A percentile compares a stretch with the other conserved stretches of the same genome.
These are phyloP conservation scores for Nephrotoma flavescens DNA, from an alignment of 2,888 invertebrate genomes.

Conservation along the genomic window DNA sequence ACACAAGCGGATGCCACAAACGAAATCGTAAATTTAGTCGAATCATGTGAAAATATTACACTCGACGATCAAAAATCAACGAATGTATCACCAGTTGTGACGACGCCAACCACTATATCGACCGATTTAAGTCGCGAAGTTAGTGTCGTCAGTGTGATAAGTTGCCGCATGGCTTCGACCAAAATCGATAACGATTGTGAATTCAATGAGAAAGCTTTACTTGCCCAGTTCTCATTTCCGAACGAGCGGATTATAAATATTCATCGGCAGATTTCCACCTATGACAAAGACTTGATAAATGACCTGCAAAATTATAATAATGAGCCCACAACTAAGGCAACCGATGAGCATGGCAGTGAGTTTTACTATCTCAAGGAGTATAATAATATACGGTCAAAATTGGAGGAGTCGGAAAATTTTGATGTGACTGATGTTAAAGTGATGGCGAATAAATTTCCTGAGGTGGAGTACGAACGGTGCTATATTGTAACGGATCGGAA, in stretches of 20 bases:
- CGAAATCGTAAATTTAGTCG: neutral
- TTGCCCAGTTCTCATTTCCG: conserved; percentile 28
- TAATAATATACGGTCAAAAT: neutral
- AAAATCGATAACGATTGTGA: conserved; percentile 27
- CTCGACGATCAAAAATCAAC: conserved; percentile 9
- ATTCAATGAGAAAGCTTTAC: conserved; percentile 23
- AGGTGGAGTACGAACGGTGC: conserved; percentile 31
- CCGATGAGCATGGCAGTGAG: conserved; percentile 25
- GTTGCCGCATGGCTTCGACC: conserved; percentile 30
- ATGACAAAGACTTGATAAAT: conserved; percentile 10
- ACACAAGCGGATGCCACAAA: neutral
- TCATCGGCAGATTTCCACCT: conserved; percentile 26
- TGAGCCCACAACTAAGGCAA: conserved; percentile 14
- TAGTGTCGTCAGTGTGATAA: conserved; percentile 29
- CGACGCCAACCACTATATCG: neutral
- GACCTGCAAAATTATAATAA: conserved; percentile 9
- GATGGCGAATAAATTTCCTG: conserved; percentile 22
- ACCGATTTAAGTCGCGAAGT: conserved; percentile 11
- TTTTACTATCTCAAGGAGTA: neutral
- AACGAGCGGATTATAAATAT: conserved; percentile 28
- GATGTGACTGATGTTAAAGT: conserved; percentile 1
- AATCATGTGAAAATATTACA: conserved; percentile 7
- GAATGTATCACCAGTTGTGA: neutral
- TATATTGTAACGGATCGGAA: conserved; percentile 31
- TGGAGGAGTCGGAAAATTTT: conserved; percentile 1